Base-by-base conservation (phyloP, 92 coral and sea anemone species). In the Porites divaricata region DNA sequence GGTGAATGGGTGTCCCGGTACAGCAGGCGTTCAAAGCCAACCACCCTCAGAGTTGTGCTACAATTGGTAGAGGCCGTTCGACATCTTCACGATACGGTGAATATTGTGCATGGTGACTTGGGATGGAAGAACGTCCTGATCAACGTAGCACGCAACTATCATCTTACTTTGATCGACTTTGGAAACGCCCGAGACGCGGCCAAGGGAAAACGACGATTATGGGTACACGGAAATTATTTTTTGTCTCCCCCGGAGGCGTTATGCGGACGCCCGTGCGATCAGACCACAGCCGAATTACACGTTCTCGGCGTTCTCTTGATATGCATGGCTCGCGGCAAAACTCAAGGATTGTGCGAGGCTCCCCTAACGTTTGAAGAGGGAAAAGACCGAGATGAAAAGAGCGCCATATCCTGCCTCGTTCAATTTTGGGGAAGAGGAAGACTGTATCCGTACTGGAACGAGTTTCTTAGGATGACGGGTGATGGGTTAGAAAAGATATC, bases 171-270 rank as follows among this genome's bases (percentile, higher is more conserved):
- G 69, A n/a, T 76, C 25, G 81, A 76, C 53, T 6, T 76, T 19
- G 81, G 81, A 2, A 76, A 61, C 48, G 69, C 81, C 9, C 54
- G 81, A 3, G 9, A 61, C 17, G 70, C 41, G 51, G 28, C 54
- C 54, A 51, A 9, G 54, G 54, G 54, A 4, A 4, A 9, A 51
- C 54, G 6, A 2, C 15, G 17, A 0, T 16, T 7, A 10, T 35
- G 58, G 58, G 67, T 57, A 9, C 80, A 76, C 53, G 67, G 48
- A n/a, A 67, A 76, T 1, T 19, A 24, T 19, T 10, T 17, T 1
- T 49, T 57, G 23, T 76, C 80, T 11, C 80, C 80, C 7, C 80
- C 80, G 0, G 80, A 76, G 48, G 67, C 80, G 7, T 24, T 57
- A 53, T 24, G 67, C 24, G 53, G 13, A 1, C 4, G 5, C 5